A percentile compares a stretch with the other conserved stretches of the same genome.
Conservation (phyloP, 2,113 vertebrate species). For the Nicator chloris region DNA sequence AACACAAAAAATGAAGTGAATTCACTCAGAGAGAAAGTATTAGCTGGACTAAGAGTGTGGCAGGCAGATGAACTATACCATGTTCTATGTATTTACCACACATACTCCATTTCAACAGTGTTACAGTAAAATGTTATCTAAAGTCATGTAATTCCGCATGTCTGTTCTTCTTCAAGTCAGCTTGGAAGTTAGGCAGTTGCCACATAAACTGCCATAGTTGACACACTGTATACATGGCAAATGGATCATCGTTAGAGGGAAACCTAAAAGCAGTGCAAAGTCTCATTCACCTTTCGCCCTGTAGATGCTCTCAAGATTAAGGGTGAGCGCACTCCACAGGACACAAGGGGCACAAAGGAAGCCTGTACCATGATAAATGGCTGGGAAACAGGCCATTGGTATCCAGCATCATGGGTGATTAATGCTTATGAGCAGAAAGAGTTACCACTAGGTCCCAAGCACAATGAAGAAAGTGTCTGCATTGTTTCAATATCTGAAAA, state of each 20-base stretch:
- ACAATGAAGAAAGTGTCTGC: neutral
- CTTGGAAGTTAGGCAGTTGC: neutral
- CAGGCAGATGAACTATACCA: neutral
- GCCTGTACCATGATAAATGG: neutral
- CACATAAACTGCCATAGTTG: neutral
- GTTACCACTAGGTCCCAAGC: neutral
- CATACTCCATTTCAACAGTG: neutral
- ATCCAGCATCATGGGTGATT: neutral
- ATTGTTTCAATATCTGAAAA: neutral
- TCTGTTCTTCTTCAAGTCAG: neutral
- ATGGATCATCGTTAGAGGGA: neutral
- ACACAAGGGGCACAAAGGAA: slow-evolving; percentile 1
- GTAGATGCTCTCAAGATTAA: neutral
- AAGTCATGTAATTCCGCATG: neutral
- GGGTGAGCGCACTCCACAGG: neutral
- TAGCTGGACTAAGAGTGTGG: neutral
- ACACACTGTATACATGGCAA: neutral
- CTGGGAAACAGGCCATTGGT: neutral
- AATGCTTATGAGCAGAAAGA: slow-evolving; percentile 25
- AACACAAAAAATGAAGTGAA: neutral
- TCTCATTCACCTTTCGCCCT: neutral
- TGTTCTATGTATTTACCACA: neutral
- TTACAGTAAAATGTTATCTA: neutral
- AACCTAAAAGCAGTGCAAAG: neutral
- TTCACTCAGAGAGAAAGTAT: neutral